These are phyloP conservation scores for Tipula vernalis DNA, from an alignment of 2,888 invertebrate species.

Conservation along the genomic window DNA sequence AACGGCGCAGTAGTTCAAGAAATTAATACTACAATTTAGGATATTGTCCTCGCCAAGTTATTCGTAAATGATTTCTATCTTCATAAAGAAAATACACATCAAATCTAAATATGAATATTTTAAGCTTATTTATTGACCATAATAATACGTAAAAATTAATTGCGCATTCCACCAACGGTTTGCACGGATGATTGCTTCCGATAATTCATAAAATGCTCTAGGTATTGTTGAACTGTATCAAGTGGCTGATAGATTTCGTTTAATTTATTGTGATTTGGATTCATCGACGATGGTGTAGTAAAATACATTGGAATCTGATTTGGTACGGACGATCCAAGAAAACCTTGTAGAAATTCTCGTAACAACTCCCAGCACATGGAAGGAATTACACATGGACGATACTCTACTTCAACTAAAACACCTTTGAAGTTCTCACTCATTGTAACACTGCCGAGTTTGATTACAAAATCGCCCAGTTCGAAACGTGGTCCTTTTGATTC, in stretches of 20 bases:
- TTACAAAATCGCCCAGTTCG: constrained; percentile 83
- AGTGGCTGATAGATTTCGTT: constrained; percentile 79
- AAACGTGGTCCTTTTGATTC: constrained; percentile 82
- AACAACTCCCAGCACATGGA: constrained; percentile 84
- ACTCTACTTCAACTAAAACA: constrained; percentile 85
- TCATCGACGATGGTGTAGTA: constrained; percentile 27
- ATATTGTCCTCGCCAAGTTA: too few species aligned
- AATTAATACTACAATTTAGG: too few species aligned
- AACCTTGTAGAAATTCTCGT: constrained; percentile 82
- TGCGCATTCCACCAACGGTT: constrained; percentile 6
- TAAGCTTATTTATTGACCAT: background rate
- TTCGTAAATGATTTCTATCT: background rate
- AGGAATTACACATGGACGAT: constrained; percentile 79
- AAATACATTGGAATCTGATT: constrained; percentile 57
- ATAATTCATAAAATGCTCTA: constrained; percentile 85
- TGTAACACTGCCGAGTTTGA: constrained; percentile 85
- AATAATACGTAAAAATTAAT: background rate
- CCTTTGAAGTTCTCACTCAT: constrained; percentile 91
- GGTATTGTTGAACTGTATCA: constrained; percentile 86
- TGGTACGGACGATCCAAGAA: constrained; percentile 65
- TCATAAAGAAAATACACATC: background rate
- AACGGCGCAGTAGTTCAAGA: too few species aligned
- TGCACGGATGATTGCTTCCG: constrained; percentile 50
- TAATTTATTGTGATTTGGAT: constrained; percentile 50
- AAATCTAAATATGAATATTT: too few species aligned